Percentiles rank a stretch among this genome's conserved stretches.
Conservation (phyloP, 2,888 invertebrate genomes). For the Megaustenia siamemsis region DNA sequence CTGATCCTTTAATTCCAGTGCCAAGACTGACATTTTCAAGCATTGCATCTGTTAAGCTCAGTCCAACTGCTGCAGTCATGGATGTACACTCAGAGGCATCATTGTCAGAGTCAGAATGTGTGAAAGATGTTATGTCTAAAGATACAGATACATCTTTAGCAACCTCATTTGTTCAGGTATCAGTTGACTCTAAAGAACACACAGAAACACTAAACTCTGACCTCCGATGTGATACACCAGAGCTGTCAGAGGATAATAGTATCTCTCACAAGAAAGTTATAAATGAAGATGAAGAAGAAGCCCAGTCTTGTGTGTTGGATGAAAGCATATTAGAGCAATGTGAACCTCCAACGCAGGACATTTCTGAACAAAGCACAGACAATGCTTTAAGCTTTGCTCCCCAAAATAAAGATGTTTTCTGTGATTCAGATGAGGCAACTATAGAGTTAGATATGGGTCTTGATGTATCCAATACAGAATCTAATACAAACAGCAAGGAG, state of each 20-base stretch:
- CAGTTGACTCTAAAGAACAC: neutral
- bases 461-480: neutral
- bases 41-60: neutral
- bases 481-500: neutral
- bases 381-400: neutral
- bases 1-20: no score
- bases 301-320: neutral
- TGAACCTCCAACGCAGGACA: neutral
- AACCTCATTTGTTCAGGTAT: neutral
- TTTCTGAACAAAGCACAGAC: neutral
- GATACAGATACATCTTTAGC: neutral
- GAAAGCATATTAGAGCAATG: neutral
- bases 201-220: neutral
- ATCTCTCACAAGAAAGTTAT: neutral
- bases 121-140: neutral
- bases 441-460: conserved; percentile 19
- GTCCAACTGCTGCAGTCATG: neutral
- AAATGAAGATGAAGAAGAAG: neutral
- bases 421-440: conserved; percentile 23
- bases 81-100: no score
- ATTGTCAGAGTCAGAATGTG: no score
- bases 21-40: neutral
- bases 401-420: neutral
- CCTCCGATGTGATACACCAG: neutral
- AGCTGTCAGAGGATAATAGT: neutral